Conservation (phyloP, 2,888 invertebrate genomes). For the Dynastes maya region DNA sequence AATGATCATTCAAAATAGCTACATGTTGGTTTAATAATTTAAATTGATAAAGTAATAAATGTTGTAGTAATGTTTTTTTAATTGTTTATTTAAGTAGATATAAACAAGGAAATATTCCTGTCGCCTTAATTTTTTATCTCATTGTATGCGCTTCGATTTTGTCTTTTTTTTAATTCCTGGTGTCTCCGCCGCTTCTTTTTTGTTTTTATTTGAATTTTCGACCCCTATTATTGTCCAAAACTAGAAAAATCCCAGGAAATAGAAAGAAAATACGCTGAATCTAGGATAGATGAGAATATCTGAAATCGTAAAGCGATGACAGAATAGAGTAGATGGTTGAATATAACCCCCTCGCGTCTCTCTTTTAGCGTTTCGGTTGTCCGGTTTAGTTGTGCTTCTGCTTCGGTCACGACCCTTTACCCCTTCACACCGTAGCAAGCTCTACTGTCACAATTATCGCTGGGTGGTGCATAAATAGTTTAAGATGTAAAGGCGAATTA, state of each 20-base stretch:
- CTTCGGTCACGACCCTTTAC: conserved; percentile 57
- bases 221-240: conserved; percentile 12
- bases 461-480: conserved; percentile 60
- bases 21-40: too few species aligned
- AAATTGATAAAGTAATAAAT: too few species aligned
- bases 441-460: conserved; percentile 60
- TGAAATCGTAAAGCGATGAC: conserved; percentile 31
- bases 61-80: too few species aligned
- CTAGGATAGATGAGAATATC: conserved; percentile 30
- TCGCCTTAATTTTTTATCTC: neutral
- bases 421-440: conserved; percentile 58
- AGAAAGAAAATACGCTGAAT: neutral
- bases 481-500: conserved; percentile 42
- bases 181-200: neutral
- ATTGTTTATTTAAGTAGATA: too few species aligned
- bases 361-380: conserved; percentile 56
- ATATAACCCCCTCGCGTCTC: conserved; percentile 35
- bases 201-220: conserved; percentile 6
- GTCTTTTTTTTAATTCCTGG: too few species aligned
- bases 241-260: conserved; percentile 30
- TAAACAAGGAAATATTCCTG: neutral
- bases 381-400: conserved; percentile 51
- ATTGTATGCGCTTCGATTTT: neutral
- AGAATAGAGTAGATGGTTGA: conserved; percentile 41
- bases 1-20: neutral